Evolutionary conservation across 2,888 invertebrate species (phyloP).

Genomic region (Neoitamus cyanurus): DNA sequence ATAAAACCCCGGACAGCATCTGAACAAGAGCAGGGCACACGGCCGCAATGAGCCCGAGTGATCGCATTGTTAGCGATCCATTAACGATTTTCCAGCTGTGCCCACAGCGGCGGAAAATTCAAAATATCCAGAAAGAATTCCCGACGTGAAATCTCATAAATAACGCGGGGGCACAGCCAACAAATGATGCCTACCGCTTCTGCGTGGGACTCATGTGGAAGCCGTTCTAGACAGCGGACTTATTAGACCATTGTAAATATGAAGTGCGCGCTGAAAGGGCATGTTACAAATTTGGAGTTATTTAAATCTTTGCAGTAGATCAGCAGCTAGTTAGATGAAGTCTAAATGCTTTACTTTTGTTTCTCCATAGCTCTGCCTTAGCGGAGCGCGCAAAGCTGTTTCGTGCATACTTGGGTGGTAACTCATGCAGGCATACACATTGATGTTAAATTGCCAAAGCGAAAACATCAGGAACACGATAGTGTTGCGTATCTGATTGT

Average conservation of each 20-base stretch:
- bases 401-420: no score
- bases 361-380: no score
- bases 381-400: no score
- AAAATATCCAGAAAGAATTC: background rate
- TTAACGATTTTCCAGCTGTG: slow-evolving; percentile 41
- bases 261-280: background rate
- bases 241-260: background rate
- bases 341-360: no score
- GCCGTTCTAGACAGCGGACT: background rate
- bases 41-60: background rate
- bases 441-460: no score
- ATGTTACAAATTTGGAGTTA: background rate
- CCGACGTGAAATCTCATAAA: background rate
- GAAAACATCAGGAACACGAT: no score
- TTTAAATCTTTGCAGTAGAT: background rate
- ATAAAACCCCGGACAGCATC: slow-evolving; percentile 3
- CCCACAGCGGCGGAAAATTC: slow-evolving; percentile 32
- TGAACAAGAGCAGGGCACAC: background rate
- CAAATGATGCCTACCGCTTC: background rate
- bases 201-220: background rate
- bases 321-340: no score
- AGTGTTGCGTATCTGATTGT: no score
- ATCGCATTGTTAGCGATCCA: slow-evolving; percentile 18
- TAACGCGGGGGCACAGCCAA: background rate
- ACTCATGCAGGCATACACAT: no score